A percentile compares a stretch with the other conserved stretches of the same genome.
phyloP scores from a whole-genome alignment of 2,797 vertebrate genomes.

The Pampus argenteus region DNA sequence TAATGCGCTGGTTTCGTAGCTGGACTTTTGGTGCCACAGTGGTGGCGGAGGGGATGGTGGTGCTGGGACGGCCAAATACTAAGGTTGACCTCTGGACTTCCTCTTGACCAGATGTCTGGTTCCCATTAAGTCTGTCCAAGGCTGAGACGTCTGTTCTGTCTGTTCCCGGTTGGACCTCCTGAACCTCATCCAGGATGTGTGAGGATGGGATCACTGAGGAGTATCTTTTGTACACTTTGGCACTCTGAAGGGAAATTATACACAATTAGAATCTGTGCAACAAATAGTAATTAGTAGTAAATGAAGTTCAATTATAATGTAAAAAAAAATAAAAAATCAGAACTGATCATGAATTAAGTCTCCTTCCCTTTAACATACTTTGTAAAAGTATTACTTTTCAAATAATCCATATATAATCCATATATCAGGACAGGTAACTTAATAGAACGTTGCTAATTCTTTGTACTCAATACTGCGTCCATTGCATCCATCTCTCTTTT shows the following conservation, averaged over 20 bases:
- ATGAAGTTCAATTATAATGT: neutral
- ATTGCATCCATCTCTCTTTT: no score
- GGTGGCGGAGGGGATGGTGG: constrained; percentile 43
- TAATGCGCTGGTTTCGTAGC: constrained; percentile 83
- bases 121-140: constrained; percentile 81
- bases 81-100: constrained; percentile 80
- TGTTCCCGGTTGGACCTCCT: constrained; percentile 77
- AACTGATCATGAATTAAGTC: neutral
- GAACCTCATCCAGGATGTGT: constrained; percentile 83
- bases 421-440: neutral
- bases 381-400: neutral
- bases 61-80: constrained; percentile 77
- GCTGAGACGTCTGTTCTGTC: constrained; percentile 67
- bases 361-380: neutral
- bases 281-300: neutral
- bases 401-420: neutral
- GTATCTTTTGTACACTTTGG: constrained; percentile 86
- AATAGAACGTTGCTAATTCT: neutral
- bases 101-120: constrained; percentile 59
- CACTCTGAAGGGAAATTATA: constrained; percentile 79
- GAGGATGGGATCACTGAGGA: constrained; percentile 84
- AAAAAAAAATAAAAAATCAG: neutral
- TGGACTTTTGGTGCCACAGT: constrained; percentile 82
- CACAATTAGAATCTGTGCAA: constrained; percentile 12
- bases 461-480: no score